A percentile compares a stretch with the other conserved stretches of the same genome.
These are phyloP conservation scores for Papilio gigon DNA, from an alignment of 2,888 invertebrate species.

Conservation along the genomic window DNA sequence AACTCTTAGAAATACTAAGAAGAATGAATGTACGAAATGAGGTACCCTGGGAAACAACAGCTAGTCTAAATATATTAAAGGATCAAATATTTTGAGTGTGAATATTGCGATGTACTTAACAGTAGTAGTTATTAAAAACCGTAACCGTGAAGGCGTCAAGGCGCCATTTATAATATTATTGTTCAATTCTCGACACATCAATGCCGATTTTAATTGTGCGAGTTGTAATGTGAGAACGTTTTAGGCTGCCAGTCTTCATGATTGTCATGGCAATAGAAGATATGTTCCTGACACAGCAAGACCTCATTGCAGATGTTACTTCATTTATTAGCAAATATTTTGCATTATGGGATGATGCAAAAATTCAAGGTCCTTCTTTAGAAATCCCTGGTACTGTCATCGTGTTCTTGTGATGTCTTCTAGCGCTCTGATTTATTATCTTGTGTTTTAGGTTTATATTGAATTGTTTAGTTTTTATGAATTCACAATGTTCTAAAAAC, in stretches of 20 bases:
- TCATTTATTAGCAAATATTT: not conserved
- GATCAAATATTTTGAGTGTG: not conserved
- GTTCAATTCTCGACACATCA: slow-evolving; percentile 46
- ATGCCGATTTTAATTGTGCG: slow-evolving; percentile 51
- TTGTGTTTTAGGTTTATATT: not conserved
- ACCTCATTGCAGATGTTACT: slow-evolving; percentile 1
- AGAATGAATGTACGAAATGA: no score
- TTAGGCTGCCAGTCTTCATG: slow-evolving; percentile 21
- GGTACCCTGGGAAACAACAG: no score
- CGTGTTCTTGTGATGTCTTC: not conserved
- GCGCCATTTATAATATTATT: slow-evolving; percentile 51
- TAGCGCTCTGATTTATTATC: not conserved
- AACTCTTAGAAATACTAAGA: no score
- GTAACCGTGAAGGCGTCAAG: slow-evolving; percentile 51
- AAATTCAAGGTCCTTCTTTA: not conserved
- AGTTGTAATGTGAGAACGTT: slow-evolving; percentile 47
- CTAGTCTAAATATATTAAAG: not conserved
- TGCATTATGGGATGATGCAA: not conserved
- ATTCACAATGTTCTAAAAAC: not conserved
- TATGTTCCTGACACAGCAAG: slow-evolving; percentile 10
- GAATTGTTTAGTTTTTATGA: not conserved
- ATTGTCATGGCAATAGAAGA: slow-evolving; percentile 8
- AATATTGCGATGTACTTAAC: slow-evolving; percentile 43
- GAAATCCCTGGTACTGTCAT: not conserved
- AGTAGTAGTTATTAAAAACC: slow-evolving; percentile 54